Conservation (phyloP, 1,140 invertebrate species). For the Brachionus paranguensis region DNA sequence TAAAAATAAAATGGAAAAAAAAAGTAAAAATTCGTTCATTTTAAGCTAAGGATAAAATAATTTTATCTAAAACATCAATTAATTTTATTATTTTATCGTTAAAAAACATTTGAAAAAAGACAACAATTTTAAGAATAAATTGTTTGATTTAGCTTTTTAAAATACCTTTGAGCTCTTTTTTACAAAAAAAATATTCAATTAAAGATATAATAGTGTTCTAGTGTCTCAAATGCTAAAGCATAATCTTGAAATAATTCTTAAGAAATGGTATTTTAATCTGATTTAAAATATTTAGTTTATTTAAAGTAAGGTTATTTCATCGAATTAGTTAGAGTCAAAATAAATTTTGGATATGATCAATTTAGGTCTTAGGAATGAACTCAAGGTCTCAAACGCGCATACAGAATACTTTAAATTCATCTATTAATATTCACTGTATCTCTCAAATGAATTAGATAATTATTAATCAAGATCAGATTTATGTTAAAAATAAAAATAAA, state of each 20-base stretch:
- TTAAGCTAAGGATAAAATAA: neutral
- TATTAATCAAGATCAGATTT: neutral
- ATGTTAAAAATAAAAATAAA: neutral
- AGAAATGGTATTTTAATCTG: neutral
- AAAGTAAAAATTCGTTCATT: neutral
- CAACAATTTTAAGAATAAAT: neutral
- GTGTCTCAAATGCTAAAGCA: neutral
- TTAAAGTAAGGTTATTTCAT: neutral
- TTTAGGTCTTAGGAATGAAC: neutral
- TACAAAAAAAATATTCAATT: neutral
- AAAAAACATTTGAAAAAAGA: neutral
- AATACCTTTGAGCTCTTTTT: neutral
- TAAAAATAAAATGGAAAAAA: neutral
- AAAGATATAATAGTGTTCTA: neutral
- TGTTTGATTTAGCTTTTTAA: neutral
- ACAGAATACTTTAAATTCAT: neutral
- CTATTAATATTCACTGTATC: neutral
- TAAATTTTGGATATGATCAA: neutral
- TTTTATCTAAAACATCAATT: neutral
- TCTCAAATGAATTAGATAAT: neutral
- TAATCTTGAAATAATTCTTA: neutral
- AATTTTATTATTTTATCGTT: neutral
- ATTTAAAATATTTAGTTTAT: neutral
- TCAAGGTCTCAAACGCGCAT: neutral
- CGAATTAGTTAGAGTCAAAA: neutral